Percentiles rank a stretch among this genome's conserved stretches.
Conservation (phyloP, 2,113 vertebrate genomes). For the Vulpes ferrilata region DNA sequence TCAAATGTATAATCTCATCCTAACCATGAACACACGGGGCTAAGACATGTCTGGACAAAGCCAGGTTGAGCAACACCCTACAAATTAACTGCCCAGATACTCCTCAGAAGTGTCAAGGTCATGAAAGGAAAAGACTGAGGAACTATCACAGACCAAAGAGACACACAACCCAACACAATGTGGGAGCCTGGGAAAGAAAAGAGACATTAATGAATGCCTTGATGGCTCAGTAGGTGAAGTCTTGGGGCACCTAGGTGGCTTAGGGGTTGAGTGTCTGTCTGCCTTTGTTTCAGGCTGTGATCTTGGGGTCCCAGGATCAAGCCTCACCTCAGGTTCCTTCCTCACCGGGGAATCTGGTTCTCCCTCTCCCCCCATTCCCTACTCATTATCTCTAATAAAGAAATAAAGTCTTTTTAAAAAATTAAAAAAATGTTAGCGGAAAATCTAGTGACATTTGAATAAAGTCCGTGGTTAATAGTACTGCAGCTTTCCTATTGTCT, state of each 20-base stretch:
- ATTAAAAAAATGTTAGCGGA: not conserved
- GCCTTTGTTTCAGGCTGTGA: not conserved
- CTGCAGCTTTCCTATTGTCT: not conserved
- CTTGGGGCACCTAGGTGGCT: not conserved
- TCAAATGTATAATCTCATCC: not conserved
- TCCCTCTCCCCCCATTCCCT: not conserved
- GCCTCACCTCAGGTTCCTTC: not conserved
- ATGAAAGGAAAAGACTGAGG: not conserved
- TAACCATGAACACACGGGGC: not conserved
- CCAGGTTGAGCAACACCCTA: not conserved
- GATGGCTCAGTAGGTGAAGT: no score
- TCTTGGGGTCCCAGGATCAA: not conserved
- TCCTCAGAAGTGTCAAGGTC: not conserved
- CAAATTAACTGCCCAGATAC: not conserved
- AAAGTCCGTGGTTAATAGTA: not conserved
- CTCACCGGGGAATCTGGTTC: not conserved
- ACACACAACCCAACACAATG: not conserved
- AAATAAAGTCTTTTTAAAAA: not conserved
- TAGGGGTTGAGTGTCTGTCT: not conserved
- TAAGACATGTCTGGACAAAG: not conserved
- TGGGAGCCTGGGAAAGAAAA: not conserved
- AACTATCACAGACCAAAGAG: not conserved
- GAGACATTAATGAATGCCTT: no score
- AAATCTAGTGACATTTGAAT: not conserved
- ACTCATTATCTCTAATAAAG: not conserved